phyloP scores from a whole-genome alignment of 2,888 invertebrate species.

The Laspeyria flexula region DNA sequence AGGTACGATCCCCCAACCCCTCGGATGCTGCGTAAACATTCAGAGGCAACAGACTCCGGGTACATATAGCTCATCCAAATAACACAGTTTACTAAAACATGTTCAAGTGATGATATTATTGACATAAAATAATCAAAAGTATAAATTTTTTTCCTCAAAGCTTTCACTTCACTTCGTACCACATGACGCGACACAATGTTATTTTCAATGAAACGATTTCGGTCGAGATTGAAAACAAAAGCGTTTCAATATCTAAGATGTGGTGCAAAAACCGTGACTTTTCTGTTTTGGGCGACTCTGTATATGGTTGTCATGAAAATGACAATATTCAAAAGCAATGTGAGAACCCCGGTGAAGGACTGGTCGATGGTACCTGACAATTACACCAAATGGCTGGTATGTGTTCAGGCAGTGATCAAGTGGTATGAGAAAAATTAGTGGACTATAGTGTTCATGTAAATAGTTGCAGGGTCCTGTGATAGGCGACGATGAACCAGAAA shows the following conservation, averaged over 20 bases:
- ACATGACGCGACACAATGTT: conserved; percentile 73
- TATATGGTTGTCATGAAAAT: conserved; percentile 81
- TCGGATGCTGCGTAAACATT: conserved; percentile 68
- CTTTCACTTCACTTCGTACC: conserved; percentile 47
- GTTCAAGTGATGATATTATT: conserved; percentile 43
- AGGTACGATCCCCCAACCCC: conserved; percentile 47
- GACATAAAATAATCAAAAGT: conserved; percentile 26
- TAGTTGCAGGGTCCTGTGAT: conserved; percentile 75
- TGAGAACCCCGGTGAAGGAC: conserved; percentile 64
- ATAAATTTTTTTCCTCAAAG: conserved; percentile 26
- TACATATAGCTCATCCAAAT: conserved; percentile 13
- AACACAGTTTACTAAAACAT: conserved; percentile 42
- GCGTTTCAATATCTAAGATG: conserved; percentile 73
- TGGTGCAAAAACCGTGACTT: conserved; percentile 77
- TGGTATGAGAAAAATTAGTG: no score
- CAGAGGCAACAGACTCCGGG: conserved; percentile 6
- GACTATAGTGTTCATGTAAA: conserved; percentile 20
- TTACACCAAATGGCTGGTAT: conserved; percentile 81
- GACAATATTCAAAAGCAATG: conserved; percentile 79
- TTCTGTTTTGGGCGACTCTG: conserved; percentile 78
- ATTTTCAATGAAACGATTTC: conserved; percentile 67
- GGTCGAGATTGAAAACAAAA: conserved; percentile 66
- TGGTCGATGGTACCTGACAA: conserved; percentile 78
- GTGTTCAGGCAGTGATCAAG: no score
- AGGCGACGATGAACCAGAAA: conserved; percentile 64